Percentiles rank a stretch among this genome's conserved stretches.
phyloP scores from a whole-genome alignment of 37 sponge, comb jelly and placozoan species.

The Sycon ciliatum region DNA sequence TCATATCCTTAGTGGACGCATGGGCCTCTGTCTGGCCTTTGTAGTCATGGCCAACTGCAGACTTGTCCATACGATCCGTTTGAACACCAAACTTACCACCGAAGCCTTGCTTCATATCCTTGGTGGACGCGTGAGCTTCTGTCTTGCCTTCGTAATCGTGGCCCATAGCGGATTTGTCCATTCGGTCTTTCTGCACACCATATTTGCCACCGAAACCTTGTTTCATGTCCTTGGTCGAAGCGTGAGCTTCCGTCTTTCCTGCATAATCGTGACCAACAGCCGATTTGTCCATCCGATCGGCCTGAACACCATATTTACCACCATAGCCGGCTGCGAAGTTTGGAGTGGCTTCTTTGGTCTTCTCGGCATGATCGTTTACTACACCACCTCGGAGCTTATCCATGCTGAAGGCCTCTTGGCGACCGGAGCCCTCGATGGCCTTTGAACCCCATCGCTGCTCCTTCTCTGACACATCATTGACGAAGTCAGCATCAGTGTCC shows the following conservation, averaged over 20 bases:
- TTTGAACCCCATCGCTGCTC: conserved; percentile 79
- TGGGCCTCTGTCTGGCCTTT: conserved; percentile 65
- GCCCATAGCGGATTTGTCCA: conserved; percentile 66
- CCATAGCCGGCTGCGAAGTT: conserved; percentile 19
- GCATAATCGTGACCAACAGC: conserved; percentile 77
- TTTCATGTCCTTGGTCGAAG: conserved; percentile 69
- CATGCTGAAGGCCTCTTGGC: conserved; percentile 22
- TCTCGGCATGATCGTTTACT: no score
- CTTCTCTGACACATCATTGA: conserved; percentile 46
- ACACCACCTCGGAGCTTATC: neutral
- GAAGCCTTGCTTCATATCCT: conserved; percentile 52
- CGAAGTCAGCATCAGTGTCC: conserved; percentile 96
- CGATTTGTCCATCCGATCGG: conserved; percentile 22
- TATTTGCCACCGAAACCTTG: conserved; percentile 91
- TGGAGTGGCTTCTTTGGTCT: no score
- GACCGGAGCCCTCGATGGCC: conserved; percentile 81
- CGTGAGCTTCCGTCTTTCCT: conserved; percentile 59
- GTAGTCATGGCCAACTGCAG: conserved; percentile 70
- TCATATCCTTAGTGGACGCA: conserved; percentile 43
- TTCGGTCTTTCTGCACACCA: conserved; percentile 79
- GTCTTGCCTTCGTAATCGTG: conserved; percentile 68
- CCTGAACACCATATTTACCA: conserved; percentile 22
- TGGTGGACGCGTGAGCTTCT: conserved; percentile 72
- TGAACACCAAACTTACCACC: conserved; percentile 34
- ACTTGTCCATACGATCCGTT: conserved; percentile 26